Conservation (phyloP, 2,113 vertebrate genomes). For the Chloroceryle aenea region DNA sequence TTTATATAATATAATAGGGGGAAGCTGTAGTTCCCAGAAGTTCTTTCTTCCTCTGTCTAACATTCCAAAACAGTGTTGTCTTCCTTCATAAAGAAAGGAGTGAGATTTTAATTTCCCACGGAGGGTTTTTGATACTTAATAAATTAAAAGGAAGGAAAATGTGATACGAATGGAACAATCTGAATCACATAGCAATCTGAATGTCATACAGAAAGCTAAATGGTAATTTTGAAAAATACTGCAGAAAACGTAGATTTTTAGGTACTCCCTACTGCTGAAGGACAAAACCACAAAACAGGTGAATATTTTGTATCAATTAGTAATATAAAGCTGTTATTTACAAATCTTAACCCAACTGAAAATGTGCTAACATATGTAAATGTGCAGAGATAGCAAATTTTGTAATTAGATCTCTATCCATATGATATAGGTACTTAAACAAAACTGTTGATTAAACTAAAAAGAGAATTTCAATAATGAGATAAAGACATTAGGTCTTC, state of each 20-base stretch:
- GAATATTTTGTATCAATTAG: neutral
- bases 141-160: neutral
- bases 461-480: neutral
- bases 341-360: neutral
- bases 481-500: neutral
- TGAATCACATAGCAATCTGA: neutral
- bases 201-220: neutral
- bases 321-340: neutral
- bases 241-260: neutral
- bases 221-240: neutral
- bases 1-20: neutral
- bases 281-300: neutral
- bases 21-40: rapidly evolving
- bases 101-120: neutral
- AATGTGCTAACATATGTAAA: neutral
- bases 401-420: neutral
- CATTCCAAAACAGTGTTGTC: neutral
- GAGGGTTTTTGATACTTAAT: neutral
- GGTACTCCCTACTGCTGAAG: neutral
- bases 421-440: neutral
- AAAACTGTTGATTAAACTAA: neutral
- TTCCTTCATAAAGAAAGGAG: neutral
- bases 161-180: neutral
- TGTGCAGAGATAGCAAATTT: neutral
- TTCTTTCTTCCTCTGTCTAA: neutral